phyloP scores from a whole-genome alignment of 1,140 invertebrate species.

The Tetragonula clypearis region DNA sequence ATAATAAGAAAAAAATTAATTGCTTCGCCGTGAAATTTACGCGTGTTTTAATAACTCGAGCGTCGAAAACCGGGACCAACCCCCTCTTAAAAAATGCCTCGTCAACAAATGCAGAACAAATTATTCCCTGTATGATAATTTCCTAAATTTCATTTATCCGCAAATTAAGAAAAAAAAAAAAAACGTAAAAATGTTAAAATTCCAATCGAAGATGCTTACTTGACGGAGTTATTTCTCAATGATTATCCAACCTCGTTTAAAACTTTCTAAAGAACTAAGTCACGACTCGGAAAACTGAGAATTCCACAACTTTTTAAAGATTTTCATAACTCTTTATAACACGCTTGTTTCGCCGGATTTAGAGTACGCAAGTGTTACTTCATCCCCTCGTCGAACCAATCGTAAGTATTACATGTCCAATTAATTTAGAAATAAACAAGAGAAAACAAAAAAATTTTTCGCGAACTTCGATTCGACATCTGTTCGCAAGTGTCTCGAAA shows the following conservation, averaged over 20 bases:
- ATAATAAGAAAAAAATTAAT: background rate
- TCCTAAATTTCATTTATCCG: background rate
- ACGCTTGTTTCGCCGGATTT: no score
- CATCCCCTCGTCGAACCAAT: no score
- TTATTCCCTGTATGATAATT: background rate
- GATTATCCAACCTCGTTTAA: background rate
- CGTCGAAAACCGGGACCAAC: background rate
- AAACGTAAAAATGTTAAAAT: background rate
- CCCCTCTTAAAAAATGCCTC: background rate
- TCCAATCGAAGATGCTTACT: background rate
- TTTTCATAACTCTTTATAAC: background rate
- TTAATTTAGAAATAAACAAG: no score
- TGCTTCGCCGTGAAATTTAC: background rate
- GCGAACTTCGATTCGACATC: no score
- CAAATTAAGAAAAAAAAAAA: background rate
- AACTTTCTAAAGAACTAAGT: no score
- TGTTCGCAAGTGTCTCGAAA: no score
- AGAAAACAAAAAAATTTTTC: no score
- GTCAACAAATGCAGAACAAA: background rate
- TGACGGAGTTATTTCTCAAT: background rate
- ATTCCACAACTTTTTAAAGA: background rate
- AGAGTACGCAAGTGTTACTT: no score
- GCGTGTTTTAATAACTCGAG: background rate
- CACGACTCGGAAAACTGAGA: no score
- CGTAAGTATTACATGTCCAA: no score